Evolutionary conservation across 2,113 vertebrate genomes (phyloP).

Genomic region (Pelusios castaneus): DNA sequence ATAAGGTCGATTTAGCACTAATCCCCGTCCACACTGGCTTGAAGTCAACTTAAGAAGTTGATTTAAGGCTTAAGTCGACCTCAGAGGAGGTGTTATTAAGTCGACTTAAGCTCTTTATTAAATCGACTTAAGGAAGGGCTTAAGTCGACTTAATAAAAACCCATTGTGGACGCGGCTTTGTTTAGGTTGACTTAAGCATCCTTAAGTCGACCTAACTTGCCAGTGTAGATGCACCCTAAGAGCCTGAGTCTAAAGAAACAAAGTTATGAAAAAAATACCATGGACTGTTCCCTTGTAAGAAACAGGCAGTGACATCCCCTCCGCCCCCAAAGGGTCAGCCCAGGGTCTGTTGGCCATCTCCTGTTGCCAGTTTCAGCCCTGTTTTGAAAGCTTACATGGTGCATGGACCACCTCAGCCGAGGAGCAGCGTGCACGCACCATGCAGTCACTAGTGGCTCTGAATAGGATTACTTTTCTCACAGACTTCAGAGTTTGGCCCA

Average conservation of each 20-base stretch:
- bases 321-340: background rate
- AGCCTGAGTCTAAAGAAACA: background rate
- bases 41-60: too few relatives aligned
- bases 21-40: too few relatives aligned
- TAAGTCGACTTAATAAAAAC: too few relatives aligned
- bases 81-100: too few relatives aligned
- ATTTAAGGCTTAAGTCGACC: too few relatives aligned
- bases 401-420: background rate
- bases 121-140: too few relatives aligned
- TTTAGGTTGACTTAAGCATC: too few relatives aligned
- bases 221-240: too few relatives aligned
- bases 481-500: background rate
- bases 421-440: accelerated
- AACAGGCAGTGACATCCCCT: background rate
- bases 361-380: background rate
- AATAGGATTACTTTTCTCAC: background rate
- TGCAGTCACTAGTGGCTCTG: background rate
- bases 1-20: too few relatives aligned
- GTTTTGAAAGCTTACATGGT: background rate
- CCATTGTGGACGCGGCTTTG: too few relatives aligned
- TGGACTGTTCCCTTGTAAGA: background rate
- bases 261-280: background rate
- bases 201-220: too few relatives aligned
- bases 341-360: accelerated
- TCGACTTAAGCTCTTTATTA: too few relatives aligned